These are phyloP conservation scores for Paracanthobrama guichenoti DNA, from an alignment of 2,113 vertebrate species.

Conservation along the genomic window DNA sequence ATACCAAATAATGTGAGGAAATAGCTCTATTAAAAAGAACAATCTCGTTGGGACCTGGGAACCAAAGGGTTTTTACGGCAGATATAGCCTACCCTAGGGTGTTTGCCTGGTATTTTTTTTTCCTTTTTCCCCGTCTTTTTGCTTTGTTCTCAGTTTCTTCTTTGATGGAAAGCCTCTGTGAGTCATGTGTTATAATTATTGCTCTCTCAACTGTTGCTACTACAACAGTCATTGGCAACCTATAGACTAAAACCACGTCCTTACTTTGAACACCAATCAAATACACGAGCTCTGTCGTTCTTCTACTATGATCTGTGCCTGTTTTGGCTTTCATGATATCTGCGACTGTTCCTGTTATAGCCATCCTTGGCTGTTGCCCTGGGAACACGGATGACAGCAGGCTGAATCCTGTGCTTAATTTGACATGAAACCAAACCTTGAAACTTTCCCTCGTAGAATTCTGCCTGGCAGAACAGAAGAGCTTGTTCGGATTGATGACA, in stretches of 20 bases:
- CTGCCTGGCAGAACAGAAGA: conserved; percentile 28
- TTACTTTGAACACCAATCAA: conserved; percentile 17
- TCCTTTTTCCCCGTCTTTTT: background rate
- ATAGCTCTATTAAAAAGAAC: conserved; percentile 59
- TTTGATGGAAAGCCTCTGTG: conserved; percentile 30
- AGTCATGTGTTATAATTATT: conserved; percentile 33
- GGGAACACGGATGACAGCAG: conserved; percentile 33
- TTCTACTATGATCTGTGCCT: conserved; percentile 18
- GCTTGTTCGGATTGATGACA: conserved; percentile 10
- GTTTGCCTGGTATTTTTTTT: background rate
- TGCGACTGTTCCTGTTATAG: conserved; percentile 9
- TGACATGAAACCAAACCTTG: conserved; percentile 37
- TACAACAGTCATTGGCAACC: conserved; percentile 14
- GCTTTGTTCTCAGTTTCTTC: conserved; percentile 20
- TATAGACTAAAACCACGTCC: conserved; percentile 18
- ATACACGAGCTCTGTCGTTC: background rate
- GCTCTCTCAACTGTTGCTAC: conserved; percentile 5
- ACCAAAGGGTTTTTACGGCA: conserved; percentile 57
- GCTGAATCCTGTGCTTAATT: conserved; percentile 41
- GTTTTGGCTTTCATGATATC: conserved; percentile 39
- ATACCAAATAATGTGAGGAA: conserved; percentile 69
- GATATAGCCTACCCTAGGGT: background rate
- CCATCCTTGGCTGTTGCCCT: conserved; percentile 45
- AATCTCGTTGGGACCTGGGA: conserved; percentile 55
- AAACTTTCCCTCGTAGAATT: conserved; percentile 28